Base-by-base conservation (phyloP, 2,888 invertebrate species). In the Pycnomerus fuliginosus region DNA sequence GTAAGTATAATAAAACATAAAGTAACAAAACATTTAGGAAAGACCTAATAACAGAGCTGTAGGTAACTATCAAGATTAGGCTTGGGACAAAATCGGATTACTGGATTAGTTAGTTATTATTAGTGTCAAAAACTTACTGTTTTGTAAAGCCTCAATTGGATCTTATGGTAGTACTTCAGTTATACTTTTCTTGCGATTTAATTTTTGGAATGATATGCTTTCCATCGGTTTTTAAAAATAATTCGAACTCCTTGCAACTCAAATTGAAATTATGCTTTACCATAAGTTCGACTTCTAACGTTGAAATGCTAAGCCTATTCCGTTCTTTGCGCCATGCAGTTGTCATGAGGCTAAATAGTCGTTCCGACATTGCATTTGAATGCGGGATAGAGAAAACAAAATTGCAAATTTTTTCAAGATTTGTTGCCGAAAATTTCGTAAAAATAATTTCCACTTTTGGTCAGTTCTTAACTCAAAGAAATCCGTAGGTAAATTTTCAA, bases 191-290 rank as follows among this genome's bases (percentile, higher is more conserved):
- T n/a, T n/a, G n/a, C 20, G 20, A 20, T 20, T 8, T 20, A 8
- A 20, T 8, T 20, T 20, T 20, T 8, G 4, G 4, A 4, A 20
- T 4, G 8, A 20, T 4, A 8, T 20, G 20, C 20, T 20, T 20
- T 20, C 20, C 20, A 4, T 20, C 8, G 8, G 4, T 20, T 20
- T 20, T 4, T 8, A 20, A 20, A 20, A 20, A 20, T 8, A 5
- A 5, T 4, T 4, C 4, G 8, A 20, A 20, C 8, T 20, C 20
- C 4, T 5, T 5, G 8, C 20, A 20, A 20, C 15, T n/a, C 23
- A 16, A 25, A 25, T 35, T 24, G 22, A 22, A 16, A n/a, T 32
- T 32, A 11, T 17, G 20, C 8, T 20, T 20, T 4, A 8, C 8
- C 20, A 20, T 20, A 8, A 20, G 20, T 20, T 20, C 20, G 5